Conservation (phyloP, 2,797 vertebrate genomes). For the Pelodytes ibericus region DNA sequence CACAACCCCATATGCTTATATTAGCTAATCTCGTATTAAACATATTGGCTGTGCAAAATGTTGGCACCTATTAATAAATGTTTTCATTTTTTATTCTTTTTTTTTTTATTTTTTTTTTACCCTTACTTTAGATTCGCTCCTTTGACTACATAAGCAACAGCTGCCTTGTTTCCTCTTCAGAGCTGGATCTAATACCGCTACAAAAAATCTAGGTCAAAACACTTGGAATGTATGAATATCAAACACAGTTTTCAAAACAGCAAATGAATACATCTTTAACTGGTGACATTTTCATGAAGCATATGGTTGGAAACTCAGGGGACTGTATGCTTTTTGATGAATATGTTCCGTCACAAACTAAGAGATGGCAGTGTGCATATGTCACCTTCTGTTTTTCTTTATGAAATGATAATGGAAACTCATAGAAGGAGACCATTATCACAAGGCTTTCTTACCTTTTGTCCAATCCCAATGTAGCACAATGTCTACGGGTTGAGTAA, state of each 20-base stretch:
- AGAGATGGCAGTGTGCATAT: conserved; percentile 85
- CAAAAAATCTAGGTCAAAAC: conserved; percentile 83
- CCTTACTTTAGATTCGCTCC: conserved; percentile 76
- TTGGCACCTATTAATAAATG: conserved; percentile 85
- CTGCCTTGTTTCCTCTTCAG: conserved; percentile 82
- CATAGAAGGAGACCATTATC: conserved; percentile 74
- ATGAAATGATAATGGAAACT: conserved; percentile 93
- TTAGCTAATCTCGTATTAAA: conserved; percentile 84
- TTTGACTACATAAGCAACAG: conserved; percentile 84
- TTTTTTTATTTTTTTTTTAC: conserved; percentile 64
- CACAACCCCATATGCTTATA: conserved; percentile 84
- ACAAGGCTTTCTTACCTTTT: conserved; percentile 72
- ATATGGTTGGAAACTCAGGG: conserved; percentile 94
- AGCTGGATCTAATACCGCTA: conserved; percentile 80
- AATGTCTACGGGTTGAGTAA: conserved; percentile 60
- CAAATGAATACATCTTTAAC: conserved; percentile 96
- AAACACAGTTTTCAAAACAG: conserved; percentile 90
- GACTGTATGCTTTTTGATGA: conserved; percentile 95
- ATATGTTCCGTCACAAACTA: conserved; percentile 89
- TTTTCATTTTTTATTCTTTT: conserved; percentile 70
- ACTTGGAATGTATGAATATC: conserved; percentile 91
- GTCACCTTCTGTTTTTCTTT: conserved; percentile 90
- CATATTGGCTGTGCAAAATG: conserved; percentile 82
- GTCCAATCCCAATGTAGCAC: conserved; percentile 65
- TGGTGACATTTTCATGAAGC: conserved; percentile 95